These are phyloP conservation scores for Neosilurus hyrtlii DNA, from an alignment of 2,797 vertebrate species.

Conservation along the genomic window DNA sequence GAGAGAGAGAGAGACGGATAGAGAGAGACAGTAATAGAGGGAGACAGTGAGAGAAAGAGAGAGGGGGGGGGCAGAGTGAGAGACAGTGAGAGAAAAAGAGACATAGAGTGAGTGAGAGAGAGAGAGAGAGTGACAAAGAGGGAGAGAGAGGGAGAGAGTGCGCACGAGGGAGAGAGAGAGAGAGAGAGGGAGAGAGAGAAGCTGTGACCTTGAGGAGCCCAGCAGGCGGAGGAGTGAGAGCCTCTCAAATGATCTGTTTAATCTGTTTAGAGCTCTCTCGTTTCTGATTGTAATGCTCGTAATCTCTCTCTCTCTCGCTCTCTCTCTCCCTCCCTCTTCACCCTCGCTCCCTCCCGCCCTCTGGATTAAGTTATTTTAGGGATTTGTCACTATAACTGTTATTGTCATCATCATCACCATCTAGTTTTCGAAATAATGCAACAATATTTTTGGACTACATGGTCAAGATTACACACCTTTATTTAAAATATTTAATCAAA, in stretches of 20 bases:
- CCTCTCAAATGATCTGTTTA: constrained; percentile 38
- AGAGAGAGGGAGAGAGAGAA: neutral
- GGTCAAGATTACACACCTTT: neutral
- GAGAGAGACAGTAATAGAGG: neutral
- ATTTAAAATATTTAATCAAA: neutral
- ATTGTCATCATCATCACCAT: neutral
- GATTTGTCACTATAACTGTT: no score
- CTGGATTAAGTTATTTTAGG: no score
- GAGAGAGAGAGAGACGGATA: neutral
- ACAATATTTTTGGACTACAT: neutral
- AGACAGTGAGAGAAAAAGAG: neutral
- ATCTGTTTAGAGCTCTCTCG: constrained; percentile 53
- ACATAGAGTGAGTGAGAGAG: neutral
- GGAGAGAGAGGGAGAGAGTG: neutral
- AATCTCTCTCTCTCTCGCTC: neutral
- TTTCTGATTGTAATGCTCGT: constrained; percentile 54
- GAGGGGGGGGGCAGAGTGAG: neutral
- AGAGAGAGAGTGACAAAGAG: neutral
- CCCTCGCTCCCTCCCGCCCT: no score
- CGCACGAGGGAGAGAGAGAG: no score
- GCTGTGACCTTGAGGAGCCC: constrained; percentile 30
- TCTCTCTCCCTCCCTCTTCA: no score
- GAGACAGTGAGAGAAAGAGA: neutral
- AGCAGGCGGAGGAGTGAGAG: constrained; percentile 15
- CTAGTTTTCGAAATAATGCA: neutral